Percentiles rank a stretch among this genome's conserved stretches.
These are phyloP conservation scores for Schrankia costaestrigalis DNA, from an alignment of 2,888 invertebrate genomes.

Conservation along the genomic window DNA sequence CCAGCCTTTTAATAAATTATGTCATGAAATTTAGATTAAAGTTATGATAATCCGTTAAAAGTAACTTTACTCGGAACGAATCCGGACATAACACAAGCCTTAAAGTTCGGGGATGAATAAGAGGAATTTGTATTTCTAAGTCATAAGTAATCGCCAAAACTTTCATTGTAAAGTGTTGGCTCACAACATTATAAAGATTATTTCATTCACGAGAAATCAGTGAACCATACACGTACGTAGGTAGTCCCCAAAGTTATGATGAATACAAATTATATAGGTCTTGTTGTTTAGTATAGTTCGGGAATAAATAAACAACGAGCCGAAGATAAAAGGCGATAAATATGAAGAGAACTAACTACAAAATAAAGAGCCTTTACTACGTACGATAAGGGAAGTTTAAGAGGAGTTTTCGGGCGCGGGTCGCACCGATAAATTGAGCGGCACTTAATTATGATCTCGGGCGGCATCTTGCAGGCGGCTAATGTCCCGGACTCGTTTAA, in stretches of 20 bases:
- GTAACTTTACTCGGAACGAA: too few relatives aligned
- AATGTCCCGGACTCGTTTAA: conserved; percentile 80
- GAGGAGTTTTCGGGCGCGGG: conserved; percentile 75
- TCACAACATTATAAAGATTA: too few relatives aligned
- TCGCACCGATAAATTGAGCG: conserved; percentile 80
- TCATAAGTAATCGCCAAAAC: too few relatives aligned
- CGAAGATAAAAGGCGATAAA: conserved; percentile 70
- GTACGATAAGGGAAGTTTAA: conserved; percentile 78
- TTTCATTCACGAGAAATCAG: too few relatives aligned
- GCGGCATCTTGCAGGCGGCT: conserved; percentile 80
- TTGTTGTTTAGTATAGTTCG: not conserved
- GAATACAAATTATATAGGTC: not conserved
- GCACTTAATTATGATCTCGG: conserved; percentile 81
- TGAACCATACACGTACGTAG: not conserved
- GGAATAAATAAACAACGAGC: conserved; percentile 33
- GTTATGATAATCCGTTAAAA: too few relatives aligned
- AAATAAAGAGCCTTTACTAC: conserved; percentile 77
- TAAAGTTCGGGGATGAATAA: too few relatives aligned
- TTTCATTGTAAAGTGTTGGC: too few relatives aligned
- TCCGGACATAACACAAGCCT: too few relatives aligned
- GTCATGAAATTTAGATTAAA: too few relatives aligned
- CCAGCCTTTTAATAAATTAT: too few relatives aligned
- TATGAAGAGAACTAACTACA: conserved; percentile 68
- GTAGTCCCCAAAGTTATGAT: not conserved
- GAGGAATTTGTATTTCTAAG: too few relatives aligned